Percentiles rank a stretch among this genome's conserved stretches.
phyloP scores from a whole-genome alignment of 2,888 invertebrate species.

The Trichogramma dendrolimi region DNA sequence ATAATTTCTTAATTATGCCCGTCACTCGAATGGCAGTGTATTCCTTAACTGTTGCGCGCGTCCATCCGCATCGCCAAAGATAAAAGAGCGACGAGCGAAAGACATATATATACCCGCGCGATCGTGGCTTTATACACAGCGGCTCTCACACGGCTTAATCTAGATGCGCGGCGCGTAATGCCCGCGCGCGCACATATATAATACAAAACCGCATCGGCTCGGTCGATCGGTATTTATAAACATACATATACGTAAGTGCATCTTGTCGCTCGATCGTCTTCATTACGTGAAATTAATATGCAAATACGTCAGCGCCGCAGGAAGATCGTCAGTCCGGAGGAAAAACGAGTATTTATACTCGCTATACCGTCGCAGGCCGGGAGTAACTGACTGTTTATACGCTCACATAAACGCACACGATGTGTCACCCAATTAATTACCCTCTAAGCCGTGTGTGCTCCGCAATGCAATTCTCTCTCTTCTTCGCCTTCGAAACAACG shows the following conservation, averaged over 20 bases:
- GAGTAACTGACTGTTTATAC: constrained; percentile 29
- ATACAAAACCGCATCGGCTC: not conserved
- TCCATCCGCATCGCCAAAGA: too few species aligned
- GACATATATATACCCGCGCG: not conserved
- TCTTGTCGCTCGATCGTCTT: constrained; percentile 44
- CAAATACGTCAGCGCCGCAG: constrained; percentile 37
- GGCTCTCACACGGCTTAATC: not conserved
- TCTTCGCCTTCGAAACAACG: not conserved
- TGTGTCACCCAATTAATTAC: constrained; percentile 47
- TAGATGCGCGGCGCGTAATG: not conserved
- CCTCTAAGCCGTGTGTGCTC: constrained; percentile 19
- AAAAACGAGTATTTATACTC: constrained; percentile 41
- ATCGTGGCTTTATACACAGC: not conserved
- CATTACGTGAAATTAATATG: constrained; percentile 48
- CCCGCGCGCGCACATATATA: not conserved
- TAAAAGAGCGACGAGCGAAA: not conserved
- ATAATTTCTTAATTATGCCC: too few species aligned
- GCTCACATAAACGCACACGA: constrained; percentile 29
- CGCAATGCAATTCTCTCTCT: not conserved
- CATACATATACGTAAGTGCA: not conserved
- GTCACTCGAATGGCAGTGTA: too few species aligned
- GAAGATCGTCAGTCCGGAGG: constrained; percentile 33
- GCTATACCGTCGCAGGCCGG: not conserved
- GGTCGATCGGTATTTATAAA: constrained; percentile 17
- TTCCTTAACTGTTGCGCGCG: too few species aligned